These are phyloP conservation scores for Noctua janthina DNA, from an alignment of 2,888 invertebrate genomes.

Conservation along the genomic window DNA sequence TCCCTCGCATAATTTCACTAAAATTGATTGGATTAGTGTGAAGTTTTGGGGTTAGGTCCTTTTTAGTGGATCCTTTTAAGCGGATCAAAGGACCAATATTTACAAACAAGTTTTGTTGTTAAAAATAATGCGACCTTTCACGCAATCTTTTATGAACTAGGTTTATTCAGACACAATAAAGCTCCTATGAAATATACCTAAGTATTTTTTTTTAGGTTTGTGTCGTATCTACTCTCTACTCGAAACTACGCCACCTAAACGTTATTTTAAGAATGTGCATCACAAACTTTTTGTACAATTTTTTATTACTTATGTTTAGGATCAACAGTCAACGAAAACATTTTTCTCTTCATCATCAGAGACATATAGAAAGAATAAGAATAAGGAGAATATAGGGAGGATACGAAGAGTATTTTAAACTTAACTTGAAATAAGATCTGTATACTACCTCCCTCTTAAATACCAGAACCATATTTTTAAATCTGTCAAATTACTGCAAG, in stretches of 20 bases:
- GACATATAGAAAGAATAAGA: neutral
- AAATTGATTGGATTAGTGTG: constrained; percentile 20
- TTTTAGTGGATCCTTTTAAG: neutral
- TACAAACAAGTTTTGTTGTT: neutral
- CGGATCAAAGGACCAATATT: constrained; percentile 2
- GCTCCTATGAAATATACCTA: neutral
- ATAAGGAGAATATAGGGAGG: too few relatives aligned
- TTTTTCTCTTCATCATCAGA: neutral
- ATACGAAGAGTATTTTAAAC: neutral
- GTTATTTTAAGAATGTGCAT: neutral
- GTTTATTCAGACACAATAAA: neutral
- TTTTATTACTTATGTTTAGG: neutral
- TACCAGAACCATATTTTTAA: neutral
- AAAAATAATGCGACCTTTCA: neutral
- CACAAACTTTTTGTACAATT: neutral
- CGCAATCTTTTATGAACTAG: neutral
- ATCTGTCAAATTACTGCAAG: neutral
- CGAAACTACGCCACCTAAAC: neutral
- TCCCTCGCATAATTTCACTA: constrained; percentile 17
- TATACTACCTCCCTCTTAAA: neutral
- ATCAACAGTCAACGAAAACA: neutral
- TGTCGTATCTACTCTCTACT: neutral
- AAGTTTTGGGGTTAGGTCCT: neutral
- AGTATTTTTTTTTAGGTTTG: neutral
- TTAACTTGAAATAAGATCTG: neutral